phyloP scores from a whole-genome alignment of 2,113 vertebrate species.

The Alaudala cheleensis region DNA sequence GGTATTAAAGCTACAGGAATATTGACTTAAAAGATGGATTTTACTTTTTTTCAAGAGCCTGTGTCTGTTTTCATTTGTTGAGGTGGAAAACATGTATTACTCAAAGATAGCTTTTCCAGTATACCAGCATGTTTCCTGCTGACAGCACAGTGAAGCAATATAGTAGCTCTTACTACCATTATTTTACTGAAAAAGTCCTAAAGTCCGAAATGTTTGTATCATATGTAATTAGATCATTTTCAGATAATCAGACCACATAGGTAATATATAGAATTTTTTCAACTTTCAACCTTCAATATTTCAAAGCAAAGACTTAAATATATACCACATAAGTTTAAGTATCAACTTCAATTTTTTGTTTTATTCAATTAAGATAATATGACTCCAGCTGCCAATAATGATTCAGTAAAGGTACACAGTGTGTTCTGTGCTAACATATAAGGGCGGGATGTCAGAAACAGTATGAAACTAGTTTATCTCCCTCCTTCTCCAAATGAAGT shows the following conservation, averaged over 20 bases:
- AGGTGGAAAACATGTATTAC: neutral
- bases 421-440: neutral
- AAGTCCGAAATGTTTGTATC: neutral
- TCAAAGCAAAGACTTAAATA: neutral
- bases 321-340: neutral
- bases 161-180: slow-evolving; percentile 6
- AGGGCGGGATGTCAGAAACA: neutral
- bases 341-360: neutral
- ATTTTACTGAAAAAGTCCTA: slow-evolving; percentile 19
- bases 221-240: slow-evolving; percentile 1
- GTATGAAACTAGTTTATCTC: neutral
- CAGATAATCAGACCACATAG: neutral
- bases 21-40: slow-evolving; percentile 15
- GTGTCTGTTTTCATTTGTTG: neutral
- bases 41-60: neutral
- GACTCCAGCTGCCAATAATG: neutral
- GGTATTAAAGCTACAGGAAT: neutral
- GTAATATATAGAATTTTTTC: neutral
- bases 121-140: slow-evolving; percentile 2
- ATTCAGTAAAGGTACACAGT: neutral
- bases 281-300: neutral
- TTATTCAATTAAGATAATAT: neutral
- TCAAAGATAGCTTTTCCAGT: slow-evolving; percentile 12
- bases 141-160: neutral
- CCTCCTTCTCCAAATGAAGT: neutral